Conservation (phyloP, 2,113 vertebrate species). For the Muscicapa adusta region DNA sequence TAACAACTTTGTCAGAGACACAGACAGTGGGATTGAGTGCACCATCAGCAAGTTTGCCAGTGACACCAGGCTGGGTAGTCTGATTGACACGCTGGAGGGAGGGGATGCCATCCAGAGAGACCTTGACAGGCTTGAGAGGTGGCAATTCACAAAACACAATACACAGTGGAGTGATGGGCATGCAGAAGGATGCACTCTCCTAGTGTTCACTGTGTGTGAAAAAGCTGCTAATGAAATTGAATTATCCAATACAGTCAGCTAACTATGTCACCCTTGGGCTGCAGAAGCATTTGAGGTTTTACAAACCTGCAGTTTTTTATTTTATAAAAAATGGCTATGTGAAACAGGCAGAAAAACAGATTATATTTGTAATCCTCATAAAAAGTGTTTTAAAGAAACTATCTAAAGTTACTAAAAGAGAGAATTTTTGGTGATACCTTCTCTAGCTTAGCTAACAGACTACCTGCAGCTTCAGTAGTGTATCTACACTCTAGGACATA, state of each 20-base stretch:
- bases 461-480: not conserved
- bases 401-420: not conserved
- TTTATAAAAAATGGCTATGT: not conserved
- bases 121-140: not conserved
- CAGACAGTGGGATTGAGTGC: not conserved
- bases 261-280: not conserved
- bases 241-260: not conserved
- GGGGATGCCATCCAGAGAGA: not conserved
- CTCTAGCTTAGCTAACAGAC: not conserved
- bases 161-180: not conserved
- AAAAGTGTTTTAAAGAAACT: not conserved
- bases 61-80: not conserved
- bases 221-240: not conserved
- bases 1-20: not conserved
- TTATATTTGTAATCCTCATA: not conserved
- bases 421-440: not conserved
- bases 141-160: not conserved
- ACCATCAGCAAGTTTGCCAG: not conserved
- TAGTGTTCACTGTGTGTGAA: not conserved
- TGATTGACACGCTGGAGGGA: rapidly evolving
- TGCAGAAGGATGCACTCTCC: not conserved
- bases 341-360: not conserved
- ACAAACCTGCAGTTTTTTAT: not conserved
- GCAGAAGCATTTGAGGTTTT: not conserved
- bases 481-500: not conserved